A percentile compares a stretch with the other conserved stretches of the same genome.
These are phyloP conservation scores for Oxyura jamaicensis DNA, from an alignment of 2,113 vertebrate species.

Conservation along the genomic window DNA sequence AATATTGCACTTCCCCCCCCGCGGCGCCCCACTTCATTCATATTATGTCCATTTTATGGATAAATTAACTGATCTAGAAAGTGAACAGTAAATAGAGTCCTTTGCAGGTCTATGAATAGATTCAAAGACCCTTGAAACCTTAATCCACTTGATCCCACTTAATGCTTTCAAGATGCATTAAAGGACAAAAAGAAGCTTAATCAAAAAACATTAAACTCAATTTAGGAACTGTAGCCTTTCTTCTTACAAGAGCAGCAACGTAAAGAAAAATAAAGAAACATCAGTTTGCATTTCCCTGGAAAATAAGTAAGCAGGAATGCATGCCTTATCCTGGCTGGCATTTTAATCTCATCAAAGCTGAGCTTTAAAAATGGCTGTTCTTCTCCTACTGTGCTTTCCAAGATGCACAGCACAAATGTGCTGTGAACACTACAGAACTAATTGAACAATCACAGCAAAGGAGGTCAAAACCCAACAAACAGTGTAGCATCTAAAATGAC, in stretches of 20 bases:
- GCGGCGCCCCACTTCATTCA: no score
- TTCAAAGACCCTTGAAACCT: conserved; percentile 40
- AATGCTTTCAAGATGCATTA: conserved; percentile 52
- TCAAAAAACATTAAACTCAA: background rate
- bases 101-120: conserved; percentile 36
- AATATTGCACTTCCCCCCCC: background rate
- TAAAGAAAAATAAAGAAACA: conserved; percentile 21
- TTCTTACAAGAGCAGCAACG: background rate
- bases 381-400: conserved; percentile 26
- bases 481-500: conserved; percentile 69
- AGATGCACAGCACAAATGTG: conserved; percentile 41
- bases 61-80: background rate
- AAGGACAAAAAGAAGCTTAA: conserved; percentile 56
- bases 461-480: conserved; percentile 78
- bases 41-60: background rate
- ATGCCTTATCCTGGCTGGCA: conserved; percentile 31
- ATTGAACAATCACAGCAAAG: conserved; percentile 78
- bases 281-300: conserved; percentile 27
- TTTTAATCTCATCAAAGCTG: conserved; percentile 41
- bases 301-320: conserved; percentile 18
- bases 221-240: background rate
- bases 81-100: background rate
- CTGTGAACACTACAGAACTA: conserved; percentile 67
- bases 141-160: conserved; percentile 58
- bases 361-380: conserved; percentile 15